A percentile compares a stretch with the other conserved stretches of the same genome.
These are phyloP conservation scores for Acrossocheilus fasciatus DNA, from an alignment of 2,797 vertebrate genomes.

Conservation along the genomic window DNA sequence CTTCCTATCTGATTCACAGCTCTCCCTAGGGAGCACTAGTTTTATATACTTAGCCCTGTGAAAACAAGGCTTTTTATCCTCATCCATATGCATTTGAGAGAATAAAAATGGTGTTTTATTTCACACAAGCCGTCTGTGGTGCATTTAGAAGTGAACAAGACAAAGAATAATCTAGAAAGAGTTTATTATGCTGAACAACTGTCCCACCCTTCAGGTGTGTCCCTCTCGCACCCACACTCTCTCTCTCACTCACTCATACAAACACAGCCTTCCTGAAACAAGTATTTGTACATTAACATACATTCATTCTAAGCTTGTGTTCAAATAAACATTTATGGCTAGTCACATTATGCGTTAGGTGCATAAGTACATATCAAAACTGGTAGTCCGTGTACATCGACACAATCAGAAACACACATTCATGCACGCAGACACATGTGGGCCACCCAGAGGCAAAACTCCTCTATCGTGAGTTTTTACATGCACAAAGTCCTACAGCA, in stretches of 20 bases:
- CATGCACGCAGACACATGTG: conserved; percentile 41
- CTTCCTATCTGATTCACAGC: not conserved
- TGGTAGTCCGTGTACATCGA: conserved; percentile 38
- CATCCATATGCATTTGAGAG: conserved; percentile 6
- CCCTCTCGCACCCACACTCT: conserved; percentile 13
- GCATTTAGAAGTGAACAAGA: conserved; percentile 17
- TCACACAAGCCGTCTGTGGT: not conserved
- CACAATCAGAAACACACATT: conserved; percentile 42
- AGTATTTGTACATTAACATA: conserved; percentile 53
- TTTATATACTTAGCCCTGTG: not conserved
- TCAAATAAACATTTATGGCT: conserved; percentile 60
- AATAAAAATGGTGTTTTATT: not conserved
- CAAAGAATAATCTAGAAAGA: conserved; percentile 55
- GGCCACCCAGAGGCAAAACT: conserved; percentile 51
- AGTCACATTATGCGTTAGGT: conserved; percentile 52
- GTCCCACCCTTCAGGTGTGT: conserved; percentile 40
- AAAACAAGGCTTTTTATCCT: not conserved
- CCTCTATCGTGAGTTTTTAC: conserved; percentile 59
- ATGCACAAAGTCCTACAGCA: conserved; percentile 64
- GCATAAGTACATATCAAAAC: conserved; percentile 52
- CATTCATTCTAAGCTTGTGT: conserved; percentile 52
- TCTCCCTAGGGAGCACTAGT: not conserved
- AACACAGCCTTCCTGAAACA: conserved; percentile 40
- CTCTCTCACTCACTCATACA: not conserved
- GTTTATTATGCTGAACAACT: conserved; percentile 58